Base-by-base conservation (phyloP, 2,888 invertebrate species). In the Mythimna pallens region DNA sequence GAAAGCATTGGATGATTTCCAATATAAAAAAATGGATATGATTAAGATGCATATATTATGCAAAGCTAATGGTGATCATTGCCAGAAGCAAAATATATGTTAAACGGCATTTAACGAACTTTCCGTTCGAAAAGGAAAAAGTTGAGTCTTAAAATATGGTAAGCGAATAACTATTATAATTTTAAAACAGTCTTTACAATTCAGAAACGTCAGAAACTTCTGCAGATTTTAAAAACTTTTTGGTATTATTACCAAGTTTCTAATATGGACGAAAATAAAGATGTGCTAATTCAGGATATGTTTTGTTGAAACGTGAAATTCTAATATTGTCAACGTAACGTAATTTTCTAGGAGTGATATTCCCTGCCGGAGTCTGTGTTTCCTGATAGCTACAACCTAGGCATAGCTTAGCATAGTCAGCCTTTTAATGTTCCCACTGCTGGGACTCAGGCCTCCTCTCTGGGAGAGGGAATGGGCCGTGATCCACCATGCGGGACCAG, bases 81-180 rank as follows among this genome's bases (percentile, higher is more conserved):
- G n/a, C 30, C n/a, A 20, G 55, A 1, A 25, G 7, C 12, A 69
- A 68, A 65, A 68, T 68, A 47, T 61, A 65, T 63, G 65, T 58
- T 58, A 69, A 69, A 58, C 22, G 17, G 43, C 62, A 55, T 73
- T 69, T 30, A 36, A 79, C 30, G 20, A 65, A 70, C 40, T 63
- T 76, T 52, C 50, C 34, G 20, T 10, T 54, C n/a, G 17, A 17
- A 69, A 67, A 54, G 59, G 40, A 59, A 74, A 67, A 73, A 70
- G 55, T 70, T 66, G 7, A 14, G 34, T 36, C 52, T 59, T 79
- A 59, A 79, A 70, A 80, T 78, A 78, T 75, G 80, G 22, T 64
- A 80, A 70, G 50, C 59, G 54, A 79, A 50, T 73, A 75, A 70
- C 75, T 70, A 70, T 80, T 79, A 70, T 75, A 75, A 70, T 80